Percentiles rank a stretch among this genome's conserved stretches.
These are phyloP conservation scores for Temnothorax nylanderi DNA, from an alignment of 1,140 invertebrate species.

Conservation along the genomic window DNA sequence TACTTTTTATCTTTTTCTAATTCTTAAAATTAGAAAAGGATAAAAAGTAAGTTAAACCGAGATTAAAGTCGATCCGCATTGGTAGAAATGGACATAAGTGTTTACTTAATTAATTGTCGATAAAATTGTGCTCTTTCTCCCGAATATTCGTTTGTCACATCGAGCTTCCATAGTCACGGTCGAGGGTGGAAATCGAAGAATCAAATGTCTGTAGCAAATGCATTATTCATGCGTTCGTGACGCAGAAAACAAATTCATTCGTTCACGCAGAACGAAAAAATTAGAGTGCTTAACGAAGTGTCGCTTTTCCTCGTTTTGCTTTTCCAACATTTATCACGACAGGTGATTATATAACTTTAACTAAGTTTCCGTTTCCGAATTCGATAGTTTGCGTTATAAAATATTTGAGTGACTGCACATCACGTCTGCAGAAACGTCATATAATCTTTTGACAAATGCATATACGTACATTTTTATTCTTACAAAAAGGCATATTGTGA, in stretches of 20 bases:
- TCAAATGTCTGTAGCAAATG: constrained; percentile 67
- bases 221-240: constrained; percentile 71
- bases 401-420: background rate
- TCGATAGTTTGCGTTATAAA: background rate
- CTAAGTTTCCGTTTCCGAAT: background rate
- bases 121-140: constrained; percentile 35
- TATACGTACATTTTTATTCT: background rate
- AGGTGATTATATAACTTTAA: constrained; percentile 1
- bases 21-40: too few species aligned
- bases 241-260: constrained; percentile 70
- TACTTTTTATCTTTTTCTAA: too few species aligned
- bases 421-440: background rate
- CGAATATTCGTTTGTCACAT: constrained; percentile 16
- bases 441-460: background rate
- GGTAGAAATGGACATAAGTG: background rate
- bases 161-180: background rate
- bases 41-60: too few species aligned
- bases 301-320: constrained; percentile 46
- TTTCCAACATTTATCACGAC: constrained; percentile 68
- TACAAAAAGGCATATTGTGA: background rate
- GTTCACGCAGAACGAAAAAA: constrained; percentile 54
- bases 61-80: too few species aligned
- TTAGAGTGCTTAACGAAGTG: constrained; percentile 63
- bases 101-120: constrained; percentile 39
- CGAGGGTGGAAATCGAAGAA: constrained; percentile 44